phyloP scores from a whole-genome alignment of 2,797 vertebrate species.

The Neomorphus geoffroyi region DNA sequence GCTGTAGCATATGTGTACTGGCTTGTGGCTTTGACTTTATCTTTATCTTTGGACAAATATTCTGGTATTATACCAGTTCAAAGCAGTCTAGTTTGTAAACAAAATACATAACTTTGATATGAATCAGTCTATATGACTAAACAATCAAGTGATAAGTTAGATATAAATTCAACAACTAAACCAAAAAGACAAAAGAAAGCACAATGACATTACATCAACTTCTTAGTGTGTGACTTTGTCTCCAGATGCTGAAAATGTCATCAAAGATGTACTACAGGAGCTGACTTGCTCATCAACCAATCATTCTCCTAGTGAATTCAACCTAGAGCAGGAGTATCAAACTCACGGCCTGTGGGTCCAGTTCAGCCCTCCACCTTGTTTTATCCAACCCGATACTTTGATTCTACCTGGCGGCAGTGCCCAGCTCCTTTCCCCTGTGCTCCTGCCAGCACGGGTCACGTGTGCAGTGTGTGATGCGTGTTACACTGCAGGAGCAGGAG shows the following conservation, averaged over 20 bases:
- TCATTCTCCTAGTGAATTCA: not conserved
- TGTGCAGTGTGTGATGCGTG: no score
- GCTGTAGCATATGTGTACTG: not conserved
- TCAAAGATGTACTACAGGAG: not conserved
- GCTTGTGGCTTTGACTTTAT: not conserved
- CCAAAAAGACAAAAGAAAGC: not conserved
- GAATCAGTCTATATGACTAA: not conserved
- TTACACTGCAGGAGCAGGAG: no score
- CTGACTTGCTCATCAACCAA: not conserved
- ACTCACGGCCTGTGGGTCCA: no score
- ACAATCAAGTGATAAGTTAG: not conserved
- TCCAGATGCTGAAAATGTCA: not conserved
- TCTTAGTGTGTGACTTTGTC: not conserved
- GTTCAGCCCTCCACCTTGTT: no score
- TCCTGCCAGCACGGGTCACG: no score
- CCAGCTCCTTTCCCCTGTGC: no score
- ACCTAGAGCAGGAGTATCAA: no score
- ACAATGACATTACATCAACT: not conserved
- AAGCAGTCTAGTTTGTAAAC: not conserved
- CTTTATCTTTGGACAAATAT: not conserved
- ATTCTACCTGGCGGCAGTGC: no score
- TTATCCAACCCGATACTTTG: no score
- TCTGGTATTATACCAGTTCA: not conserved
- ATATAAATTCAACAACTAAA: not conserved
- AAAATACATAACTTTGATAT: not conserved